A percentile compares a stretch with the other conserved stretches of the same genome.
Evolutionary conservation across 2,797 vertebrate species (phyloP).

Genomic region (Cuniculus paca): DNA sequence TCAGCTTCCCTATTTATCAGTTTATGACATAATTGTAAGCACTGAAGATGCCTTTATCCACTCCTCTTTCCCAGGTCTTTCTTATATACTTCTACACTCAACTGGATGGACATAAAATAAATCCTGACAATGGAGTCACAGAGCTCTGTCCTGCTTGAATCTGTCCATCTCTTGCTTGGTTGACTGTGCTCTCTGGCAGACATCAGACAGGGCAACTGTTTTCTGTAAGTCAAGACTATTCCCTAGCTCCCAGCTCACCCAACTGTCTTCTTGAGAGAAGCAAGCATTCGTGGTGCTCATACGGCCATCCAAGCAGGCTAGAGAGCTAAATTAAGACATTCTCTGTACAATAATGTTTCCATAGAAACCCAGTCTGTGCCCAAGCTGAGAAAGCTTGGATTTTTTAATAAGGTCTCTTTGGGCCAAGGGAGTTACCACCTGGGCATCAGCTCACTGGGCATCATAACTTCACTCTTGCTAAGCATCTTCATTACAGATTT

Average conservation of each 20-base stretch:
- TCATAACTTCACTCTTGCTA: slow-evolving; percentile 14
- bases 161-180: neutral
- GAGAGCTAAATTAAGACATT: slow-evolving; percentile 55
- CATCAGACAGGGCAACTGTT: neutral
- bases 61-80: neutral
- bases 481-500: neutral
- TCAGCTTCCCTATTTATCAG: neutral
- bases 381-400: slow-evolving; percentile 23
- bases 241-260: neutral
- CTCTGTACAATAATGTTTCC: slow-evolving; percentile 65
- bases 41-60: neutral
- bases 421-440: slow-evolving; percentile 1
- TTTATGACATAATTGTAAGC: neutral
- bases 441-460: neutral
- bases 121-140: neutral
- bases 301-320: neutral
- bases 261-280: neutral
- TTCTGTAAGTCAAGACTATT: neutral
- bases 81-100: neutral
- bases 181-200: neutral
- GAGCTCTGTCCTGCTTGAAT: neutral
- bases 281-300: neutral
- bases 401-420: slow-evolving; percentile 53
- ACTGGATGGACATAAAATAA: neutral
- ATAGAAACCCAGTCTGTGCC: slow-evolving; percentile 48